Base-by-base conservation (phyloP, 2,888 invertebrate genomes). In the Macrophya alboannulata region DNA sequence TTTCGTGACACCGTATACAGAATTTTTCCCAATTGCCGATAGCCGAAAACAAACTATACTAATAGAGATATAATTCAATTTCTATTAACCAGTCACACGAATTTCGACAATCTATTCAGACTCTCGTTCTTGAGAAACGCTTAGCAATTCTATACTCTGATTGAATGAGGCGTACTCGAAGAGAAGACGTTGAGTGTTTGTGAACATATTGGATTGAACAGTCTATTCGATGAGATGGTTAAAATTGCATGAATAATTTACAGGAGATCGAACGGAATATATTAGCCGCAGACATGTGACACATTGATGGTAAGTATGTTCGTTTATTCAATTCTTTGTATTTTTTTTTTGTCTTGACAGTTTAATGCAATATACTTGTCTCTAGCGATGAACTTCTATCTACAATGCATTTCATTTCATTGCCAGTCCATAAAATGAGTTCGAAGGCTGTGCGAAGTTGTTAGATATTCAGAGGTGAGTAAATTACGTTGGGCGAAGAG, bases 141-240 rank as follows among this genome's bases (percentile, higher is more conserved):
- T 37, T 17, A 68, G 37, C 17, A 17, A 65, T 37, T 68, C 68
- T 37, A 15, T 68, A 25, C 31, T 37, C 25, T 68, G 62, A 62
- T 62, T 62, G 25, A 62, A 62, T 37, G 6, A 68, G 31, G 37
- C 68, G 68, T 37, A 37, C 17, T 68, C 12, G 68, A 37, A 68
- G 12, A 37, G 68, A 68, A 37, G 68, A 68, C 37, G 65, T 65
- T 15, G 37, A 68, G 68, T 68, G 68, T 68, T 68, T 68, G 68
- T 17, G 25, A 25, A 68, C 15, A 37, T 37, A 68, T 68, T 37
- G 68, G 37, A 68, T 37, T 17, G 68, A 68, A 68, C 31, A 68
- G 62, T 62, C 25, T 62, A 25, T 5, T 62, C 62, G 10, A 21
- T 21, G 12, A 25, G 37, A 68, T 68, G 10, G 68, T 37, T 68